Evolutionary conservation across 1,140 invertebrate species (phyloP).

Genomic region (Vollenhovia emeryi): DNA sequence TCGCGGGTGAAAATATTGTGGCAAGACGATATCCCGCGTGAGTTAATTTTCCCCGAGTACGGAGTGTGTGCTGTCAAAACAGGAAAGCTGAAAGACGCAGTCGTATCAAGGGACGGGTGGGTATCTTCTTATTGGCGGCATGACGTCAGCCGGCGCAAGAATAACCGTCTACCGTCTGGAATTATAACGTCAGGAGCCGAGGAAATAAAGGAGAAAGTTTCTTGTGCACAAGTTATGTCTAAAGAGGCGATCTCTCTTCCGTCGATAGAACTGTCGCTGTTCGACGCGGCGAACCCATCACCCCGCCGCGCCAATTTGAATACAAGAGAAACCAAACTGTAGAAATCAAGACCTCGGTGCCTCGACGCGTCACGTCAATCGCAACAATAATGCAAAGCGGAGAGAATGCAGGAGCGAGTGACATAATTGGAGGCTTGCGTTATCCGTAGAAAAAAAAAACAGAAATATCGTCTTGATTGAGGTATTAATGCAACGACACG

Average conservation of each 20-base stretch:
- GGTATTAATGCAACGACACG: not conserved
- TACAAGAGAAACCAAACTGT: not conserved
- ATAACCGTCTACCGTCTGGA: conserved; percentile 4
- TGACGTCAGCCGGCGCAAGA: conserved; percentile 24
- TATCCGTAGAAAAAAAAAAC: not conserved
- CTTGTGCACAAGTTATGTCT: conserved; percentile 13
- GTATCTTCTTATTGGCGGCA: not conserved
- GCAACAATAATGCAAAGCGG: not conserved
- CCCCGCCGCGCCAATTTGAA: not conserved
- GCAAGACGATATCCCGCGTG: not conserved
- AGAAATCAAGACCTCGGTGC: not conserved
- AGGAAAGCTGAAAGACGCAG: conserved; percentile 2
- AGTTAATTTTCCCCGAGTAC: not conserved
- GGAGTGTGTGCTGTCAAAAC: not conserved
- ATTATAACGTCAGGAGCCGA: not conserved
- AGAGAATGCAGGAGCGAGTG: not conserved
- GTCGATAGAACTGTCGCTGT: not conserved
- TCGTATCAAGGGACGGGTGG: not conserved
- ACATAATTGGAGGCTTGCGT: not conserved
- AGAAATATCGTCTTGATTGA: not conserved
- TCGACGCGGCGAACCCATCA: not conserved
- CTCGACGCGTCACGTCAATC: not conserved
- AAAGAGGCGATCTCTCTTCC: conserved; percentile 18
- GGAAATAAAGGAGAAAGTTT: conserved; percentile 51
- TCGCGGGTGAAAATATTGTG: not conserved